Evolutionary conservation across 2,797 vertebrate species (phyloP).

Genomic region (Stomatorhinus walkeri): DNA sequence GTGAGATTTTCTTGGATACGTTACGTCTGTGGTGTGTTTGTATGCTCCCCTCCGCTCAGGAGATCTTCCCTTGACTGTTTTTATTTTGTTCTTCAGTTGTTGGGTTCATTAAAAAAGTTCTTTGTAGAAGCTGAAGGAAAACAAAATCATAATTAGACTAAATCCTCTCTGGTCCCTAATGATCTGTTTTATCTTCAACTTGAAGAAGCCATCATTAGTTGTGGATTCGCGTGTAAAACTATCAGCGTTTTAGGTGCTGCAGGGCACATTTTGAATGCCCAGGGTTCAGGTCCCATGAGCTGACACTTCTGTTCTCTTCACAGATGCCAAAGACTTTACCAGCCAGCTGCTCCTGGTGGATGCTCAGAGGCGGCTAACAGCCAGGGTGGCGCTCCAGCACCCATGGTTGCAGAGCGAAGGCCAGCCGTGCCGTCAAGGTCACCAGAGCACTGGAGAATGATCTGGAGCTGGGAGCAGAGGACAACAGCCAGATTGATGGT

Average conservation of each 20-base stretch:
- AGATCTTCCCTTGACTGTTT: background rate
- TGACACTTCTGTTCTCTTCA: constrained; percentile 29
- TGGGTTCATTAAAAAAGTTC: background rate
- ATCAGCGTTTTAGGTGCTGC: background rate
- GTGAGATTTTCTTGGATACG: constrained; percentile 51
- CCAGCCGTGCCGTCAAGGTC: constrained; percentile 45
- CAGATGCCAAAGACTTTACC: constrained; percentile 85
- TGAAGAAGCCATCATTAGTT: background rate
- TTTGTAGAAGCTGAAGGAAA: background rate
- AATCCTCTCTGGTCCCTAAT: background rate
- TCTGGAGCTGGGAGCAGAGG: background rate
- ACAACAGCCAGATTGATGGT: background rate
- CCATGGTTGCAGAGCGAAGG: constrained; percentile 75
- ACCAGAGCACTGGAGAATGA: background rate
- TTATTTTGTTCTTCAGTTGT: background rate
- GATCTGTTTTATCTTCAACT: background rate
- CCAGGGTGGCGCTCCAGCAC: constrained; percentile 74
- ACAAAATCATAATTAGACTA: background rate
- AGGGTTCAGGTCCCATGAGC: background rate
- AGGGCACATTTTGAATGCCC: background rate
- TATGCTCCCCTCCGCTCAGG: background rate
- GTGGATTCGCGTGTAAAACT: background rate
- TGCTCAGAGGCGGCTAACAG: constrained; percentile 73
- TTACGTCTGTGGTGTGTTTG: background rate
- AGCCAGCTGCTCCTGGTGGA: constrained; percentile 76